Base-by-base conservation (phyloP, 2,888 invertebrate species). In the Andrena haemorrhoa region DNA sequence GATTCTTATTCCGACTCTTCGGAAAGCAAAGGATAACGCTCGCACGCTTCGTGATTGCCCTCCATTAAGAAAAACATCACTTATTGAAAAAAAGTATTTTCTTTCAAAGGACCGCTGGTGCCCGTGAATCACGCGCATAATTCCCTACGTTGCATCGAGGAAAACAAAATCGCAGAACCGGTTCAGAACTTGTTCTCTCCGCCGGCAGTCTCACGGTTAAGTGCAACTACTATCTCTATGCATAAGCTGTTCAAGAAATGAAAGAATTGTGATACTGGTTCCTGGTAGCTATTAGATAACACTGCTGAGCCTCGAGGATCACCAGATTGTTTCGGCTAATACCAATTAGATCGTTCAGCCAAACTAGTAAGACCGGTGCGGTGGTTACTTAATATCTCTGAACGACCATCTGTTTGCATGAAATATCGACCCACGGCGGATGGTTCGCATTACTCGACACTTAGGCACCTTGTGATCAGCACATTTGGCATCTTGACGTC, bases 401-500 rank as follows among this genome's bases (percentile, higher is more conserved):
- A 31, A 20, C 20, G 53, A 68, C 7, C 53, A 33, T 53, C 29
- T 33, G 49, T 73, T 26, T 26, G 31, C 16, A 12, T 10, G 49
- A 65, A 58, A 73, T 16, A 65, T 64, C 56, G 64, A 69, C 53
- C 53, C 7, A 49, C 7, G 26, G 26, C 53, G 56, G 47, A 73
- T 71, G 58, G 35, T 63, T 66, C 60, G 69, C 65, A 68, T 72
- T 68, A 58, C 56, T 3, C 31, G 73, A 74, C 75, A 60, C 47
- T 56, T 61, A 66, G 60, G 64, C 63, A 72, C 58, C 65, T 71
- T 60, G 60, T 31, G 75, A 82, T 87, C 83, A 12, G 73, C 71
- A 49, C 83, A 71, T 81, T 84, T 78, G 80, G 87, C 85, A 78
- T 63, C 69, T 60, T 90, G 90, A 90, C 90, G 90, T 90, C 90